These are phyloP conservation scores for Gobionotothen gibberifrons DNA, from an alignment of 2,797 vertebrate genomes.

Conservation along the genomic window DNA sequence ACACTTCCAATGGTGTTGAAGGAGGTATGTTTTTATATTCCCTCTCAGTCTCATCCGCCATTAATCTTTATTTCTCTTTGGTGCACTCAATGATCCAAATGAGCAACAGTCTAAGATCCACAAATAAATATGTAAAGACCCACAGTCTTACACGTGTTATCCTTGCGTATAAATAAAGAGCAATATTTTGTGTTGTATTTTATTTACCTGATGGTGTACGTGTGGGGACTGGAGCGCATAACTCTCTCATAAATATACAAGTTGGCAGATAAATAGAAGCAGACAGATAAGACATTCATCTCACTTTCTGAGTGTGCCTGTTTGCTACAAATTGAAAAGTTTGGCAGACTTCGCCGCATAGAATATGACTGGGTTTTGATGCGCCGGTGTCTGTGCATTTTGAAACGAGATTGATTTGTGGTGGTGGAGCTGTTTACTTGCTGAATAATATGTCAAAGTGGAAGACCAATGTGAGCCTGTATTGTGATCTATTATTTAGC, in stretches of 20 bases:
- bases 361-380: conserved; percentile 30
- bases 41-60: conserved; percentile 7
- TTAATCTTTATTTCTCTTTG: conserved; percentile 2
- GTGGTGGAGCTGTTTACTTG: no score
- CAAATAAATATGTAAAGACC: conserved; percentile 1
- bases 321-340: conserved; percentile 35
- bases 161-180: conserved; percentile 15
- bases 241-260: conserved; percentile 36
- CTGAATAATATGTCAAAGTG: no score
- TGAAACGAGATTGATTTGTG: no score
- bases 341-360: conserved; percentile 12
- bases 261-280: conserved; percentile 32
- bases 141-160: neutral
- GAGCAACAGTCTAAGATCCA: conserved; percentile 5
- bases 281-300: conserved; percentile 48
- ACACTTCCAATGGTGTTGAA: conserved; percentile 37
- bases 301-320: conserved; percentile 33
- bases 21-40: conserved; percentile 27
- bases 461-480: neutral
- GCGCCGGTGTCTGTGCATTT: neutral
- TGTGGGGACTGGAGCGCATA: conserved; percentile 6
- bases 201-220: conserved; percentile 17
- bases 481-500: conserved; percentile 20
- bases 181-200: conserved; percentile 4
- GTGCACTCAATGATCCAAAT: conserved; percentile 16